Percentiles rank a stretch among this genome's conserved stretches.
Conservation (phyloP, 2,888 invertebrate genomes). For the Saturnia japonica region DNA sequence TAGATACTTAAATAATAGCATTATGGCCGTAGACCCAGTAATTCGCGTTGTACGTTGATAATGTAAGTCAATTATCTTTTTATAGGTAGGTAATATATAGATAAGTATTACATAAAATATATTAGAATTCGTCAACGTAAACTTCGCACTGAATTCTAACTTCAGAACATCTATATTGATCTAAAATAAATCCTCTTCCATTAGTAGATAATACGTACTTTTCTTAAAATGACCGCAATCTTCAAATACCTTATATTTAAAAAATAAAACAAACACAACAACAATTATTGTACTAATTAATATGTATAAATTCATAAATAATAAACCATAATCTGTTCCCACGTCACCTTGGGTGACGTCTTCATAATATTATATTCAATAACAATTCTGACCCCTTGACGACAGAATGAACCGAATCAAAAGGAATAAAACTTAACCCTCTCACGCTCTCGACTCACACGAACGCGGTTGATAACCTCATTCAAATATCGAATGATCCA, state of each 20-base stretch:
- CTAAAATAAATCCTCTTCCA: background rate
- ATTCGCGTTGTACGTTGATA: too few relatives aligned
- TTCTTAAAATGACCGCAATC: background rate
- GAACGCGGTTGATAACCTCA: constrained; percentile 62
- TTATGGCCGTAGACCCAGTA: too few relatives aligned
- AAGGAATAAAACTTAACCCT: constrained; percentile 64
- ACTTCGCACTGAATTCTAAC: background rate
- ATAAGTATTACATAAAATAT: too few relatives aligned
- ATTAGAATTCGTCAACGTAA: background rate
- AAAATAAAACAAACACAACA: background rate
- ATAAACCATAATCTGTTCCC: constrained; percentile 67
- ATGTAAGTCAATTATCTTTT: too few relatives aligned
- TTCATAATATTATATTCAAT: constrained; percentile 58
- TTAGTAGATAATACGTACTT: background rate
- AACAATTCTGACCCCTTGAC: constrained; percentile 77
- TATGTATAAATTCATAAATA: constrained; percentile 29
- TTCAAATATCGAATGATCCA: constrained; percentile 56
- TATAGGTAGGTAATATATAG: too few relatives aligned
- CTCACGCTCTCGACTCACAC: constrained; percentile 41
- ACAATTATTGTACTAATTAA: constrained; percentile 36
- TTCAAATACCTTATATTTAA: background rate
- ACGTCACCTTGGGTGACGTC: constrained; percentile 67
- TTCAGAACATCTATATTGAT: too few relatives aligned
- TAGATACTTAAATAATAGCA: too few relatives aligned
- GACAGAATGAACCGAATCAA: constrained; percentile 63